These are phyloP conservation scores for Clupea harengus DNA, from an alignment of 2,113 vertebrate species.

Conservation along the genomic window DNA sequence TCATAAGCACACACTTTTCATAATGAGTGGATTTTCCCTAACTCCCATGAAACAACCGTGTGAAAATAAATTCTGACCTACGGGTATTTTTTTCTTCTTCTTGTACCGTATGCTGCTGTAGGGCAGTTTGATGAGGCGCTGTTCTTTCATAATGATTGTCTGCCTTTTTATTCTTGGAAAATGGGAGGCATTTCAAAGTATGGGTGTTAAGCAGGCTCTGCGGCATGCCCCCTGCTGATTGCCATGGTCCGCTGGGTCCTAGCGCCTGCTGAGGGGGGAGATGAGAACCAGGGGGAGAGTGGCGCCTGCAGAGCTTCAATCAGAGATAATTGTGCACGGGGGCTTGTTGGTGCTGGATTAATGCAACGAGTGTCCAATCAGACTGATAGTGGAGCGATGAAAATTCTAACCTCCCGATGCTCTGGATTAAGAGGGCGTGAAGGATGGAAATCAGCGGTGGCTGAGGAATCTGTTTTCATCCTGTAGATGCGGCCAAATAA, in stretches of 20 bases:
- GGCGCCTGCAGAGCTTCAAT: constrained; percentile 16
- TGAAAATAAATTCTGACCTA: not conserved
- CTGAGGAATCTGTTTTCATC: not conserved
- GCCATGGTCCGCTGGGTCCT: not conserved
- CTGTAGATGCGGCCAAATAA: not conserved
- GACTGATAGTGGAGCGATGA: constrained; percentile 20
- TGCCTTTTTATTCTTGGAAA: constrained; percentile 10
- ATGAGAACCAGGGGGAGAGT: not conserved
- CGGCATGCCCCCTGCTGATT: constrained; percentile 4
- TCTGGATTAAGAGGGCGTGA: not conserved
- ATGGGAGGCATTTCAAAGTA: not conserved
- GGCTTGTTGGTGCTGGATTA: constrained; percentile 25
- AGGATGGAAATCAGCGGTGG: not conserved
- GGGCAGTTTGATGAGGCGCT: not conserved
- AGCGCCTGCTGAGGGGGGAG: not conserved
- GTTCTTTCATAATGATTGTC: not conserved
- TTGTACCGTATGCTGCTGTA: not conserved
- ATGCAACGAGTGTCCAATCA: constrained; percentile 29
- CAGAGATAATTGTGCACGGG: constrained; percentile 21
- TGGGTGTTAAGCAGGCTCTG: not conserved
- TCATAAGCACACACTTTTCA: not conserved
- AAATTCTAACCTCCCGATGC: not conserved
- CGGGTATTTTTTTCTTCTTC: not conserved
- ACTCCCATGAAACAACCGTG: not conserved
- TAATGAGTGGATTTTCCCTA: constrained; percentile 25